Base-by-base conservation (phyloP, 2,113 vertebrate species). In the Butastur rufipennis region DNA sequence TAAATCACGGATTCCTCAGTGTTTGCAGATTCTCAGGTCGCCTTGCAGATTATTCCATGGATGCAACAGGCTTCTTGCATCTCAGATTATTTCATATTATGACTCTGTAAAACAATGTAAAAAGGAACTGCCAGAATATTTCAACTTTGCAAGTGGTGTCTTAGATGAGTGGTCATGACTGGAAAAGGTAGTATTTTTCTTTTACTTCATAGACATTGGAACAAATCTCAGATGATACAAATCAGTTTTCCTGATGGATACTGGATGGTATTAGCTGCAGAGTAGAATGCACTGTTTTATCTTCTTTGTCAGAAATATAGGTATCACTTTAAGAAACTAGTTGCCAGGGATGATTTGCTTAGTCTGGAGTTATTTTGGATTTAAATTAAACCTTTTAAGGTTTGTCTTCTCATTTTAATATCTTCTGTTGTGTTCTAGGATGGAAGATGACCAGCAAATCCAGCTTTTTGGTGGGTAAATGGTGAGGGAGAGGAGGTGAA, bases 131-230 rank as follows among this genome's bases (percentile, higher is more conserved):
- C 98, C 98, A 2, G 89, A 98, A 63, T 96, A 98, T 84, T 99
- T 99, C 96, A 99, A 99, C 93, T 99, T 99, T 90, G 98, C 98
- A 48, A 98, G 96, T 19, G 98, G 99, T 42, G 94, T 99, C 70
- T 93, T 99, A 53, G 98, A 98, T 32, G 52, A 95, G 31, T 99
- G 98, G 99, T 86, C 95, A 6, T 93, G 86, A 29, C 94, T 97
- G 86, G 98, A 99, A 86, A 98, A 99, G 98, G 98, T 99, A 90
- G 15, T 19, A 36, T 87, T 92, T 90, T 58, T 58, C 52, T 91
- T 61, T 43, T 61, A 8, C 1, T 75, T 74, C 50, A 4, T 34
- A 84, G 52, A 19, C 4, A 5, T 23, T 70, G 36, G 22, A 70
- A 71, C 15, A 77, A 62, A 48, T 45, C 32, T 71, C 25, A 81